phyloP scores from a whole-genome alignment of 1,140 invertebrate genomes.

The Drosophila malerkotliana region DNA sequence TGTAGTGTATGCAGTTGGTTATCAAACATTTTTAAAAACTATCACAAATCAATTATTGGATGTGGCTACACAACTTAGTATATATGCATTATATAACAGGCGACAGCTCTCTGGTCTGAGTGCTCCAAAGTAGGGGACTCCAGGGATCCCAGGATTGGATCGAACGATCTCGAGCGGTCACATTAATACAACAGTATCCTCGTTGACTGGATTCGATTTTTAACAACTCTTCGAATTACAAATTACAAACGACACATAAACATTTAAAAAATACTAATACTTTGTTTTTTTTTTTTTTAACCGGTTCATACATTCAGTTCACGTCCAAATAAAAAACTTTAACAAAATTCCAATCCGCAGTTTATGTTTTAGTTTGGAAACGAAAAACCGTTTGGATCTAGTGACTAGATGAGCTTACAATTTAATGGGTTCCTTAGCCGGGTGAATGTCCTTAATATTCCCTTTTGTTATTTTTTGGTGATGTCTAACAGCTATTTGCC shows the following conservation, averaged over 20 bases:
- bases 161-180: conserved; percentile 12
- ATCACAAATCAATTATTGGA: conserved; percentile 81
- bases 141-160: neutral
- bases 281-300: conserved; percentile 7
- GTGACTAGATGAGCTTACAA: conserved; percentile 66
- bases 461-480: conserved; percentile 34
- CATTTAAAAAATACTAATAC: conserved; percentile 54
- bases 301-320: conserved; percentile 28
- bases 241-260: conserved; percentile 60
- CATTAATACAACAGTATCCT: conserved; percentile 53
- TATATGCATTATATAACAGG: conserved; percentile 41
- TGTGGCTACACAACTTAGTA: conserved; percentile 74
- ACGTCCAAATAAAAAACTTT: conserved; percentile 38
- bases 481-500: conserved; percentile 49
- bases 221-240: conserved; percentile 51
- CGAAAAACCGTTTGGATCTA: conserved; percentile 40
- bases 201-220: conserved; percentile 33
- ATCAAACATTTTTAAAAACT: conserved; percentile 79
- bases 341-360: conserved; percentile 38
- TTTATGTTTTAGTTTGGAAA: conserved; percentile 25
- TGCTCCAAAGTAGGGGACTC: neutral
- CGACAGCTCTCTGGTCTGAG: conserved; percentile 29
- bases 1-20: conserved; percentile 53
- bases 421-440: conserved; percentile 43
- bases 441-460: conserved; percentile 37